phyloP scores from a whole-genome alignment of 2,113 vertebrate genomes.

The Tragelaphus imberbis region DNA sequence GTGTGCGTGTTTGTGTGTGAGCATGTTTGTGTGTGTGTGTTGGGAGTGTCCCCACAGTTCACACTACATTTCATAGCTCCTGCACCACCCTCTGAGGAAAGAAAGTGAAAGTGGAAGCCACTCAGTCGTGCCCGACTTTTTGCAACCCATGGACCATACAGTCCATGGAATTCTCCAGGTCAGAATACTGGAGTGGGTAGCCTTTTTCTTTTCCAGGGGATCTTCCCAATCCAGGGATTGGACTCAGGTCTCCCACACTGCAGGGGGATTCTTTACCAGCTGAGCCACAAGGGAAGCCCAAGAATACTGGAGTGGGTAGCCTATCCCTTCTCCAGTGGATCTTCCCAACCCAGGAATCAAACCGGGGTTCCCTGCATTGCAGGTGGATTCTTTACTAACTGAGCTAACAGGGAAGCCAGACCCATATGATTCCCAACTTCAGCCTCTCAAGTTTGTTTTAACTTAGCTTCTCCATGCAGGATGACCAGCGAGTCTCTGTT shows the following conservation, averaged over 20 bases:
- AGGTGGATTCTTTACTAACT: not conserved
- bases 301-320: not conserved
- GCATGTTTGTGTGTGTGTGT: not conserved
- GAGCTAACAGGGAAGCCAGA: not conserved
- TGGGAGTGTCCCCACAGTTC: not conserved
- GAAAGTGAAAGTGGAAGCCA: not conserved
- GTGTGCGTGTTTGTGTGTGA: not conserved
- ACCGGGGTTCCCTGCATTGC: not conserved
- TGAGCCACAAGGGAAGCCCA: not conserved
- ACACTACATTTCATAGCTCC: not conserved
- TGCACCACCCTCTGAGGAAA: not conserved
- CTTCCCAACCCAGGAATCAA: not conserved
- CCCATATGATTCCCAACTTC: not conserved
- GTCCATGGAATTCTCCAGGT: not conserved
- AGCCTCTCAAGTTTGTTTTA: not conserved
- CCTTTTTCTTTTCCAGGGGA: not conserved
- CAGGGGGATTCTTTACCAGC: not conserved
- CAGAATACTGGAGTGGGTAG: not conserved
- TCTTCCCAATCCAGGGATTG: not conserved
- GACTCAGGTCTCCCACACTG: not conserved
- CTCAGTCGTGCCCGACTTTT: accelerated
- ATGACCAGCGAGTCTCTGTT: not conserved
- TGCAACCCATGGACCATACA: accelerated
- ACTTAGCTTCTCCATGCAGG: not conserved
- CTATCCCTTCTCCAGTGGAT: not conserved